These are phyloP conservation scores for Sylvilagus floridanus DNA, from an alignment of 2,797 vertebrate species.

Conservation along the genomic window DNA sequence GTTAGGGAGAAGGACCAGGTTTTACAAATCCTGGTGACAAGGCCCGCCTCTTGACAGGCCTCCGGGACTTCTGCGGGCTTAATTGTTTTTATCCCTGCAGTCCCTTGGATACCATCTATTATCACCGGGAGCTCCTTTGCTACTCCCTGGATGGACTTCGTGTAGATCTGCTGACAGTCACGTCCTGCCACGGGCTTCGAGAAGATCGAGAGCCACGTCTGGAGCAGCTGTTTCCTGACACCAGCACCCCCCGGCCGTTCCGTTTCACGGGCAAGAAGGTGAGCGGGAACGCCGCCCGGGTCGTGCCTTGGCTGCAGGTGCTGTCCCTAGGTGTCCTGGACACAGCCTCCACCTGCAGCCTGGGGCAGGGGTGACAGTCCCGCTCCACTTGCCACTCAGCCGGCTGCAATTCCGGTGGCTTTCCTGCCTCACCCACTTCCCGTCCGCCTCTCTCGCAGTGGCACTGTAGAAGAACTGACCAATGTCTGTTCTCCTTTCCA, in stretches of 20 bases:
- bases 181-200: constrained; percentile 94
- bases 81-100: constrained; percentile 79
- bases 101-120: constrained; percentile 92
- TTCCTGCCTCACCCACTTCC: neutral
- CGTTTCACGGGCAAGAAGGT: constrained; percentile 95
- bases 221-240: constrained; percentile 95
- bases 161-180: constrained; percentile 97
- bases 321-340: neutral
- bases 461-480: neutral
- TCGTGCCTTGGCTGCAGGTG: neutral
- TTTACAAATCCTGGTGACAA: neutral
- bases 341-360: neutral
- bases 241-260: constrained; percentile 91
- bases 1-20: neutral
- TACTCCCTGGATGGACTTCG: constrained; percentile 95
- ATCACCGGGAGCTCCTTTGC: constrained; percentile 97
- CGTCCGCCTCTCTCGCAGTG: neutral
- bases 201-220: constrained; percentile 94
- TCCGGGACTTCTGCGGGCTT: neutral
- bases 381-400: neutral
- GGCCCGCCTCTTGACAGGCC: neutral
- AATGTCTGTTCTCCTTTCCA: constrained; percentile 2
- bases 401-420: constrained; percentile 26
- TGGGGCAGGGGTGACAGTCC: neutral
- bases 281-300: constrained; percentile 73